Evolutionary conservation across 2,113 vertebrate species (phyloP), one percentile per base, ranked within the genome.

Genomic region (Seriola quinqueradiata): DNA sequence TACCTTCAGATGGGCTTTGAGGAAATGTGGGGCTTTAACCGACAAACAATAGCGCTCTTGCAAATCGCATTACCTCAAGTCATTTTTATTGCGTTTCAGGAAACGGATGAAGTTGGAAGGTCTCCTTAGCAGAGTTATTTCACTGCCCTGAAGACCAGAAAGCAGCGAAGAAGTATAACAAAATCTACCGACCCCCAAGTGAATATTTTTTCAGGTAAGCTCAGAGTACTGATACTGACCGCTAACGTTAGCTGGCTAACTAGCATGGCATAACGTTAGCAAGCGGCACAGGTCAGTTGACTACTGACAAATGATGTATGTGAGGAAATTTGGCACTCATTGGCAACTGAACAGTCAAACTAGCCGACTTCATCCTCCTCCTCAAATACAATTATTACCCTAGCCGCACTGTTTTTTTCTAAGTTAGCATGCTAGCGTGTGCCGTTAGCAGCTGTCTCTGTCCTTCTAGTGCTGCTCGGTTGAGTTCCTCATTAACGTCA

Each of bases 11-110:
- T 63, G 87, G 61, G 89, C 87, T 90, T 28, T 63, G 78, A 87
- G 89, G 82, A 90, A 87, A 90, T 85, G 82, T 91, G 90, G 82
- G 17, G 89, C 73, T 88, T 83, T 85, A 85, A 91, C 85, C 68
- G 73, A 81, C 91, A 89, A 93, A 94, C 92, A 93, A 92, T 89
- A 92, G 90, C 75, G 78, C 66, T 68, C 74, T 5, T 69, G 73
- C 70, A 77, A 79, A 70, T 75, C 76, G 63, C 55, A 44, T 77
- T 67, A 77, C 42, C 81, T 66, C 54, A 58, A 79, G 72, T 87
- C 61, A 65, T 38, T 73, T 72, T 65, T 46, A 25, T 36, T 82
- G 82, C 74, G 14, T 87, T 75, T 48, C 11, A 7, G 55, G 48
- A 75, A 82, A 40, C 60, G 13, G 25, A 21, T 4, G 34, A 38